These are phyloP conservation scores for Sylvilagus floridanus DNA, from an alignment of 2,797 vertebrate genomes.

Conservation along the genomic window DNA sequence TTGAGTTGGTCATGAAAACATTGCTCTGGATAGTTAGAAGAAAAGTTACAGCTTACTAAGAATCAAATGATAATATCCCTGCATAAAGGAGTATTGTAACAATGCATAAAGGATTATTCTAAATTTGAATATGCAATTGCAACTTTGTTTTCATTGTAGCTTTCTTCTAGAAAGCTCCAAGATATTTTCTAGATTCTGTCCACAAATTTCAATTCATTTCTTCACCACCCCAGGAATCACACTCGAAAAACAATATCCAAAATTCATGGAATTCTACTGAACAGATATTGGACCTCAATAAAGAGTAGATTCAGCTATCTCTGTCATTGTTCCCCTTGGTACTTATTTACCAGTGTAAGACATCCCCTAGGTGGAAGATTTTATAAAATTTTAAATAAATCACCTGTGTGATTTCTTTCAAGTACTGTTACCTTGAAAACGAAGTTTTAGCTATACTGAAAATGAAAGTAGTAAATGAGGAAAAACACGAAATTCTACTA, in stretches of 20 bases:
- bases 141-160: constrained; percentile 6
- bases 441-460: not conserved
- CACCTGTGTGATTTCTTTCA: not conserved
- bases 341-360: not conserved
- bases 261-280: not conserved
- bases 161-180: not conserved
- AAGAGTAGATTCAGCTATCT: not conserved
- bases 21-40: not conserved
- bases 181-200: not conserved
- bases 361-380: not conserved
- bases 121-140: not conserved
- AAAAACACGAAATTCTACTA: not conserved
- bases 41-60: not conserved
- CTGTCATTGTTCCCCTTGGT: not conserved
- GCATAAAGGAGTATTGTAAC: not conserved
- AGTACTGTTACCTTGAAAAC: not conserved
- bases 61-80: constrained; percentile 23
- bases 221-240: not conserved
- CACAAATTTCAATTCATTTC: constrained; percentile 39
- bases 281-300: not conserved
- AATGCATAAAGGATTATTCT: not conserved
- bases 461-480: not conserved
- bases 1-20: not conserved
- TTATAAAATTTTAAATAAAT: constrained; percentile 40
- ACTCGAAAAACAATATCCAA: constrained; percentile 26